Conservation (phyloP, 1,140 invertebrate species). For the Leptinotarsa texana region DNA sequence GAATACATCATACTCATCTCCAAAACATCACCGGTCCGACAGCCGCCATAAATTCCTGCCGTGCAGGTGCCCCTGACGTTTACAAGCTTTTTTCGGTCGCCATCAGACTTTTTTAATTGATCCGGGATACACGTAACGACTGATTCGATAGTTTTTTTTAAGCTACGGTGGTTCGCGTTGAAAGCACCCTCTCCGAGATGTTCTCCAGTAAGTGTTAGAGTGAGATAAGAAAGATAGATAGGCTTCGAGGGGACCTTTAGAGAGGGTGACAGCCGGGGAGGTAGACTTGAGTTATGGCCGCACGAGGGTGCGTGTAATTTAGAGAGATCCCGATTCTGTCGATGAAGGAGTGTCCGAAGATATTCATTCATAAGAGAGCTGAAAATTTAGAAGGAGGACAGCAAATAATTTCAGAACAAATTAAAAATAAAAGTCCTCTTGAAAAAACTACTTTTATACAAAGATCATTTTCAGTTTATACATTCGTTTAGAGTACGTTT, state of each 20-base stretch:
- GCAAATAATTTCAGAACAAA: no score
- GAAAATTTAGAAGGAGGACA: no score
- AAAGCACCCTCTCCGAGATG: constrained; percentile 25
- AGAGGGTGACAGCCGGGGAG: neutral
- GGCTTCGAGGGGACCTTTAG: neutral
- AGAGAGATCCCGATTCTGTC: neutral
- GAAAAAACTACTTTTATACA: no score
- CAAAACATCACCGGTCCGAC: neutral
- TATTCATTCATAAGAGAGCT: no score
- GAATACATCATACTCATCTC: constrained; percentile 3
- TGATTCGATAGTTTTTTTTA: constrained; percentile 16
- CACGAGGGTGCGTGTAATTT: neutral
- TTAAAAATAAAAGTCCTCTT: no score
- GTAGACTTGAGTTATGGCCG: neutral
- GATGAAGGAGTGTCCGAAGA: neutral
- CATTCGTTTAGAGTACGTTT: no score
- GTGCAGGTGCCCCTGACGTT: neutral
- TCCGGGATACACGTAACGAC: constrained; percentile 25
- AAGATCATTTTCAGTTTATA: no score
- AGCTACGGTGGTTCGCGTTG: constrained; percentile 26
- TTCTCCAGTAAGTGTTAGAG: constrained; percentile 18
- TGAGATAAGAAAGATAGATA: constrained; percentile 19
- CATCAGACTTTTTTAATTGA: constrained; percentile 19
- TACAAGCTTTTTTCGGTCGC: constrained; percentile 13
- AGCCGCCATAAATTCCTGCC: constrained; percentile 9